These are phyloP conservation scores for Stenopsyche tienmushanensis DNA, from an alignment of 1,140 invertebrate species.

Conservation along the genomic window DNA sequence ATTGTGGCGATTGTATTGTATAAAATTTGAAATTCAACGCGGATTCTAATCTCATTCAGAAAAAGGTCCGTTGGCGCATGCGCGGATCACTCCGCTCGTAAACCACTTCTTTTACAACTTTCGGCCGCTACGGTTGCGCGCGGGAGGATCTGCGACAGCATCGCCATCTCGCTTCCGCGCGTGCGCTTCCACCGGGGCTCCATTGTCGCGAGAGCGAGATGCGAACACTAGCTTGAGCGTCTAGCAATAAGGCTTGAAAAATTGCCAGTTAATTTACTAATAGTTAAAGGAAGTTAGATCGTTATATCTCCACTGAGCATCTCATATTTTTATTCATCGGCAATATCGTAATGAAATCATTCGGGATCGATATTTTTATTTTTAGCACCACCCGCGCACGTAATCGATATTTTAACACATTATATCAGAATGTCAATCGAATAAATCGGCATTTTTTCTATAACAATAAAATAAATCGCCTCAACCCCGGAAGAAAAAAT, in stretches of 20 bases:
- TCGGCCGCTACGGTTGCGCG: neutral
- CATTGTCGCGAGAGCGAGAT: neutral
- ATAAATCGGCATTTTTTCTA: too few species aligned
- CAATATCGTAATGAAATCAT: too few species aligned
- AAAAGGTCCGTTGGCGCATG: neutral
- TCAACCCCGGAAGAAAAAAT: too few species aligned
- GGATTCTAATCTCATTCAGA: neutral
- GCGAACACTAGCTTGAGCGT: neutral
- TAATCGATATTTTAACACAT: too few species aligned
- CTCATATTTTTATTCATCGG: too few species aligned
- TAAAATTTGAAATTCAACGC: constrained; percentile 2
- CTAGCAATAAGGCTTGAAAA: neutral
- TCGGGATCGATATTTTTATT: too few species aligned
- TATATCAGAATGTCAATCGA: too few species aligned
- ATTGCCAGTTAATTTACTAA: neutral
- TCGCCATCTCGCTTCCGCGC: neutral
- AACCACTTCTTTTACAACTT: neutral
- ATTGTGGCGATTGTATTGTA: too few species aligned
- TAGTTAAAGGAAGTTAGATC: neutral
- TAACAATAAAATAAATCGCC: too few species aligned
- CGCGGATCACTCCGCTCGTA: neutral
- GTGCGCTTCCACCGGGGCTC: neutral
- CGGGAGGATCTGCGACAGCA: neutral
- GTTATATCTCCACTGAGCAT: neutral
- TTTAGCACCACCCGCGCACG: too few species aligned